phyloP scores from a whole-genome alignment of 2,113 vertebrate genomes.

The Psilopogon haemacephalus region DNA sequence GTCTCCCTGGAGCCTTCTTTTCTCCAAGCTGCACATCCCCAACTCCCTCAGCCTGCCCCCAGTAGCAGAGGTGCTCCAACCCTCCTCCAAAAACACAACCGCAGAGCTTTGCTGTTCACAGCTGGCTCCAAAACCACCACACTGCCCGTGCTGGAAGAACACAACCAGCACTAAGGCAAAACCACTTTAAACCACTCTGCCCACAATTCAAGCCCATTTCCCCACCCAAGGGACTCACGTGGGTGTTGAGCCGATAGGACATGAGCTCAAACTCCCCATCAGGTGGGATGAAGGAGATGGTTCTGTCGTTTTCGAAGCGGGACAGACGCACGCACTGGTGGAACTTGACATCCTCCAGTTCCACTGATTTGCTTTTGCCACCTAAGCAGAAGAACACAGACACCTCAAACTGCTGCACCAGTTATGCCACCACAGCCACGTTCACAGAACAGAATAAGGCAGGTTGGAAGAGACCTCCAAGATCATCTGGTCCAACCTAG shows the following conservation, averaged over 20 bases:
- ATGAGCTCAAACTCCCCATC: slow-evolving; percentile 92
- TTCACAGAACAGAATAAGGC: too few relatives aligned
- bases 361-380: slow-evolving; percentile 90
- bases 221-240: slow-evolving; percentile 72
- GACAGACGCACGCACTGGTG: slow-evolving; percentile 90
- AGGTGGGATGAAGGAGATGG: slow-evolving; percentile 89
- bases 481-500: too few relatives aligned
- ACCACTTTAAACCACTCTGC: background rate
- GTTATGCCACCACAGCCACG: accelerated
- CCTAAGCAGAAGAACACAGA: slow-evolving; percentile 60
- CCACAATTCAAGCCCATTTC: accelerated
- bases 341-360: slow-evolving; percentile 90
- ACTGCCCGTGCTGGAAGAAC: background rate
- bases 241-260: slow-evolving; percentile 89
- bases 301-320: slow-evolving; percentile 89
- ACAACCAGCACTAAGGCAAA: background rate
- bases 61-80: too few relatives aligned
- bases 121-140: accelerated
- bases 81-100: background rate
- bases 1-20: too few relatives aligned
- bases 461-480: too few relatives aligned
- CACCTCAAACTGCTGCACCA: too few relatives aligned
- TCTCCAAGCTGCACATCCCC: too few relatives aligned
- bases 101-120: background rate
- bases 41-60: too few relatives aligned